Conservation (phyloP, 2,797 vertebrate species). For the Periophthalmus magnuspinnatus region DNA sequence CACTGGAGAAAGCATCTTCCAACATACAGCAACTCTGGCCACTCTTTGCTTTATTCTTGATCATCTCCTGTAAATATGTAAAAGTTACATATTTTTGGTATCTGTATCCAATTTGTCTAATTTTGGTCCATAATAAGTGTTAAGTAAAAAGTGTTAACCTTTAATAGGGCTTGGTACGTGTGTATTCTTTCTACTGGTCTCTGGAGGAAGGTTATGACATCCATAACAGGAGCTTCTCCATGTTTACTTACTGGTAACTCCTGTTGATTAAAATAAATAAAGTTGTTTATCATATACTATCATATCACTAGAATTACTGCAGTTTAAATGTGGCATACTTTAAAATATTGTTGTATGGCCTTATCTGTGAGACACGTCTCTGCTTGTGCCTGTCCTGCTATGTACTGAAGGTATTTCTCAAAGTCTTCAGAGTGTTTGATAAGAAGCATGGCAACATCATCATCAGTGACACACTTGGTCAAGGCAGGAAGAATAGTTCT, state of each 20-base stretch:
- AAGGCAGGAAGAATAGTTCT: conserved; percentile 82
- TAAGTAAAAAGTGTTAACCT: conserved; percentile 74
- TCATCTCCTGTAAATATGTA: conserved; percentile 88
- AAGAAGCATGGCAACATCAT: conserved; percentile 91
- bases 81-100: conserved; percentile 6
- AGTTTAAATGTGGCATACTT: conserved; percentile 67
- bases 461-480: conserved; percentile 85
- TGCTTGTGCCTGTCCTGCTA: conserved; percentile 88
- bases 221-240: conserved; percentile 72
- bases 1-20: conserved; percentile 90
- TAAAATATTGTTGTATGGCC: conserved; percentile 87
- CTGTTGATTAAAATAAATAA: conserved; percentile 29
- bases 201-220: conserved; percentile 88
- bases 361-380: conserved; percentile 86
- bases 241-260: conserved; percentile 77
- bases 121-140: background rate
- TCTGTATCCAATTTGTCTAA: background rate
- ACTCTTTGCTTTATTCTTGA: conserved; percentile 91
- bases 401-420: conserved; percentile 89
- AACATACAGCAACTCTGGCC: conserved; percentile 87
- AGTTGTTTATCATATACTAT: conserved; percentile 35
- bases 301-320: background rate
- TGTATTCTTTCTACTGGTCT: conserved; percentile 89
- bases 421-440: conserved; percentile 84
- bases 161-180: conserved; percentile 89